These are phyloP conservation scores for Morpho deidamia DNA, from an alignment of 2,888 invertebrate genomes.

Conservation along the genomic window DNA sequence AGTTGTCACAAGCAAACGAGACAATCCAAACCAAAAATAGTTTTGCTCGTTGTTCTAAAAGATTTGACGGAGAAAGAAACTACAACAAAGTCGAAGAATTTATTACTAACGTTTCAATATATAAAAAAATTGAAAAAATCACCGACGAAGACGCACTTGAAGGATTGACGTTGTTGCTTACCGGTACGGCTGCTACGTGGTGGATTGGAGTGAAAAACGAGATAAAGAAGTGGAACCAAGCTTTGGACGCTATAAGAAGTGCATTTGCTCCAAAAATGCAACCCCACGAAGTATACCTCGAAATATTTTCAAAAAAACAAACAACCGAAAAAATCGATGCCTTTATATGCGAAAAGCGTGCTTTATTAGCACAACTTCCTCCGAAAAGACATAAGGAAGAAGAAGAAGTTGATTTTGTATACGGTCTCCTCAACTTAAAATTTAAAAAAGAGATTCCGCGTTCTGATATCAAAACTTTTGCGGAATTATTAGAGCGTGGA, in stretches of 20 bases:
- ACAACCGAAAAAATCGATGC: background rate
- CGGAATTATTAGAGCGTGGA: background rate
- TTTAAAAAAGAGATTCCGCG: background rate
- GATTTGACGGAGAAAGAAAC: too few relatives aligned
- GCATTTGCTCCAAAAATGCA: background rate
- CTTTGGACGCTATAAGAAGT: background rate
- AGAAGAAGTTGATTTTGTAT: background rate
- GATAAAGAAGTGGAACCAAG: background rate
- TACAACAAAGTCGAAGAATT: too few relatives aligned
- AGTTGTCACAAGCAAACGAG: too few relatives aligned
- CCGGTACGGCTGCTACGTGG: background rate
- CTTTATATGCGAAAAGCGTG: background rate
- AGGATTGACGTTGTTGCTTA: background rate
- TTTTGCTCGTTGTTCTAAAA: too few relatives aligned
- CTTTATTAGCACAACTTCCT: background rate
- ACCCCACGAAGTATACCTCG: background rate
- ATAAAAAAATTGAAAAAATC: too few relatives aligned
- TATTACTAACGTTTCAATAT: too few relatives aligned
- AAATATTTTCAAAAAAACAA: background rate
- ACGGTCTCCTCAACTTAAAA: background rate
- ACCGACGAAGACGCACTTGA: background rate
- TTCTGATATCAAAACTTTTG: background rate
- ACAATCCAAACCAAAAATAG: too few relatives aligned
- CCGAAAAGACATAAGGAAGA: background rate
- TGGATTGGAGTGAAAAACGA: constrained; percentile 1